phyloP scores from a whole-genome alignment of 1,140 invertebrate genomes.

The Drosophila sp. region DNA sequence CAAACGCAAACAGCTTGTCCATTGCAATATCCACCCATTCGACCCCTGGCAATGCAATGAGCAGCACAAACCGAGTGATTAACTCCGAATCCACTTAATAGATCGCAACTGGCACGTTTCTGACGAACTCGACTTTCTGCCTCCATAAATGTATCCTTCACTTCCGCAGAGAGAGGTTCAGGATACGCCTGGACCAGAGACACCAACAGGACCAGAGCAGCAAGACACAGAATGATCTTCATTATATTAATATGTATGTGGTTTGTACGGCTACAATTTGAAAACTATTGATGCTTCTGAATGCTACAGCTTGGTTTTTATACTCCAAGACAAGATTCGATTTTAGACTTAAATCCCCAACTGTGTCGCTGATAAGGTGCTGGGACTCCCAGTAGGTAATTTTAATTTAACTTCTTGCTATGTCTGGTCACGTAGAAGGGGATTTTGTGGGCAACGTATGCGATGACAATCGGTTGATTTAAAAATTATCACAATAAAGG shows the following conservation, averaged over 20 bases:
- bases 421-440: conserved; percentile 17
- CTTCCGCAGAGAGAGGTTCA: not conserved
- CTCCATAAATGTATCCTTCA: not conserved
- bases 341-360: conserved; percentile 1
- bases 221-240: conserved; percentile 30
- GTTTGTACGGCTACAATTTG: not conserved
- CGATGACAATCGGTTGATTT: not conserved
- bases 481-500: too few relatives aligned
- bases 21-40: conserved; percentile 70
- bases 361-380: not conserved
- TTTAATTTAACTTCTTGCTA: conserved; percentile 10
- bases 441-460: conserved; percentile 1
- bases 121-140: conserved; percentile 37
- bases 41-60: conserved; percentile 57
- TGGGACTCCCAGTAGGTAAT: conserved; percentile 22
- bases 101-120: conserved; percentile 76
- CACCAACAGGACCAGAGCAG: conserved; percentile 2
- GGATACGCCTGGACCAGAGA: not conserved
- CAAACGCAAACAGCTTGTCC: conserved; percentile 65
- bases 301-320: not conserved
- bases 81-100: conserved; percentile 60
- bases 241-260: conserved; percentile 3
- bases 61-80: conserved; percentile 67
- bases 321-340: too few relatives aligned
- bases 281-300: not conserved